These are phyloP conservation scores for Poecilia latipinna DNA, from an alignment of 2,113 vertebrate genomes.

Conservation along the genomic window DNA sequence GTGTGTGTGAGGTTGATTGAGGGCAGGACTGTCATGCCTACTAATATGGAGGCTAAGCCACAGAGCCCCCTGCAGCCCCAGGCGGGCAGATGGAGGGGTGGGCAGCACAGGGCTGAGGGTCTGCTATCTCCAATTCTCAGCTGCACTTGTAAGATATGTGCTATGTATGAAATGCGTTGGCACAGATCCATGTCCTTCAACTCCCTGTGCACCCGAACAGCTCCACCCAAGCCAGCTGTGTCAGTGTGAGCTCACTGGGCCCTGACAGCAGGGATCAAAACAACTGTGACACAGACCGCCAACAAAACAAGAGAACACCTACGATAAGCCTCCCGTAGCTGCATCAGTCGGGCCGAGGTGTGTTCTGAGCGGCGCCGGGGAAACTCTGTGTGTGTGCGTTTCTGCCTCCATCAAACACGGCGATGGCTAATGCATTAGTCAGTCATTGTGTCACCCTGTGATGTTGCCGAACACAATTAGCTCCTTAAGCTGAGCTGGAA, in stretches of 20 bases:
- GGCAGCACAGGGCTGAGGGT: conserved; percentile 56
- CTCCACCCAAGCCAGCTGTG: conserved; percentile 79
- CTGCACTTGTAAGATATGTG: conserved; percentile 71
- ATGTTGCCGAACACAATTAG: conserved; percentile 65
- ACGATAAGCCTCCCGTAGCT: conserved; percentile 50
- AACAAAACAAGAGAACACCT: conserved; percentile 62
- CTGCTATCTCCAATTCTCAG: conserved; percentile 67
- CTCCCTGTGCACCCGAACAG: conserved; percentile 60
- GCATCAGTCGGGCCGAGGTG: conserved; percentile 56
- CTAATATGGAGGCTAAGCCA: conserved; percentile 60
- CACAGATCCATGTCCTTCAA: conserved; percentile 81
- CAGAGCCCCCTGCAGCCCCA: conserved; percentile 44
- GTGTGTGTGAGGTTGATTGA: conserved; percentile 60
- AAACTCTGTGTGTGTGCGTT: conserved; percentile 7
- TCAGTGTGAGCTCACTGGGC: conserved; percentile 70
- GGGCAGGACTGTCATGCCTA: conserved; percentile 63
- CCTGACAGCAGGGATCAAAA: conserved; percentile 78
- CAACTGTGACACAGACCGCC: conserved; percentile 70
- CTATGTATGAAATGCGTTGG: conserved; percentile 79
- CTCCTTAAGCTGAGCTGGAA: conserved; percentile 55
- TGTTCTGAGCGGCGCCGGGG: conserved; percentile 21
- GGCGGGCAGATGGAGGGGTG: conserved; percentile 77
- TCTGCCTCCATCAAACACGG: conserved; percentile 50
- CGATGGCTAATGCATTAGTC: conserved; percentile 67
- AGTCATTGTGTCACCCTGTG: conserved; percentile 59